Percentiles rank a stretch among this genome's conserved stretches.
phyloP scores from a whole-genome alignment of 2,797 vertebrate species.

The Podarcis siculus region DNA sequence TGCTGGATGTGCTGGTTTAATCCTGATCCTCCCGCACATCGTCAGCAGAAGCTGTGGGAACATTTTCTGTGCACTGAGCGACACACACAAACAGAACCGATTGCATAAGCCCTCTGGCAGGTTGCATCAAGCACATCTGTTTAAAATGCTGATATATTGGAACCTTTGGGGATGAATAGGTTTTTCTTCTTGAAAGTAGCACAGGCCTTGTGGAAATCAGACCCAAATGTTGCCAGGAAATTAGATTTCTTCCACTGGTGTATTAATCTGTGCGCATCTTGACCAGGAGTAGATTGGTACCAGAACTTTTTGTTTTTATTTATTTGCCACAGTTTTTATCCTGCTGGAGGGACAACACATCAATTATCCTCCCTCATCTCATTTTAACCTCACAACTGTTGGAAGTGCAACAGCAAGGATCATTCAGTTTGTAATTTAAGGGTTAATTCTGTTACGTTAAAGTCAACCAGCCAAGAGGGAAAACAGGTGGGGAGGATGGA shows the following conservation, averaged over 20 bases:
- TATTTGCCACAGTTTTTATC: neutral
- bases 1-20: fast-evolving
- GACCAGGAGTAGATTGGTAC: neutral
- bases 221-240: neutral
- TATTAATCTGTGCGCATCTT: neutral
- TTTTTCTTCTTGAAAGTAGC: too few species aligned
- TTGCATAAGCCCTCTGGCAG: fast-evolving
- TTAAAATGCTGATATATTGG: neutral
- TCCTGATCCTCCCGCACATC: neutral
- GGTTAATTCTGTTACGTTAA: too few species aligned
- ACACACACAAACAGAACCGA: neutral
- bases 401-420: too few species aligned
- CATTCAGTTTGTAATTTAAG: too few species aligned
- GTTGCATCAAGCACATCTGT: neutral
- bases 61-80: neutral
- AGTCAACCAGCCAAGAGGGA: too few species aligned
- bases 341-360: neutral
- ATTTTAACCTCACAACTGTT: neutral
- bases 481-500: too few species aligned
- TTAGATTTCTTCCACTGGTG: neutral
- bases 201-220: neutral
- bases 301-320: neutral
- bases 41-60: neutral
- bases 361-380: too few species aligned
- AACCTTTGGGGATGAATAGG: neutral